Evolutionary conservation across 2,888 invertebrate species (phyloP).

Genomic region (Netelia virgata): DNA sequence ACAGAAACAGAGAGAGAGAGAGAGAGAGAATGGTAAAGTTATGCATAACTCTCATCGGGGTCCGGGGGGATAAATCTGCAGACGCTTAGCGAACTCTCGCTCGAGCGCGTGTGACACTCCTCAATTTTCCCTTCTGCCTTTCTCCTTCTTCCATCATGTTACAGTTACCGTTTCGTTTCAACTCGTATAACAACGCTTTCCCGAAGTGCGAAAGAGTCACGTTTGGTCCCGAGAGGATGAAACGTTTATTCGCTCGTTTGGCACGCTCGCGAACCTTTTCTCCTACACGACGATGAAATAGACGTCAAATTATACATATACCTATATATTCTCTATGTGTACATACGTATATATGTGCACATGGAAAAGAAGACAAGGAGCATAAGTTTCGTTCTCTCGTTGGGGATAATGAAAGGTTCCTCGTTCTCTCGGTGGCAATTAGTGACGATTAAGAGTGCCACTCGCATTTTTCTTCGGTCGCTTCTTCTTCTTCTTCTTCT

Average conservation of each 20-base stretch:
- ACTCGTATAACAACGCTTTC: slow-evolving; percentile 32
- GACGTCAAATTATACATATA: not conserved
- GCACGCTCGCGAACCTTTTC: slow-evolving; percentile 3
- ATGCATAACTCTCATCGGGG: not conserved
- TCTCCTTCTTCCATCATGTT: not conserved
- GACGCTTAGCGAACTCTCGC: not conserved
- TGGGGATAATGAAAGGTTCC: slow-evolving; percentile 13
- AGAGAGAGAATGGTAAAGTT: slow-evolving; percentile 34
- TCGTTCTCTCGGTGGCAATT: slow-evolving; percentile 12
- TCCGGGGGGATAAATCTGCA: not conserved
- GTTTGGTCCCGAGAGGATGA: slow-evolving; percentile 41
- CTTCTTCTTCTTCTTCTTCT: not conserved
- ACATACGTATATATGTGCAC: not conserved
- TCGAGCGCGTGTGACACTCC: slow-evolving; percentile 25
- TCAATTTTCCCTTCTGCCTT: slow-evolving; percentile 38
- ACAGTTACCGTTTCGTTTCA: not conserved
- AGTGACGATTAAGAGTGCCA: slow-evolving; percentile 23
- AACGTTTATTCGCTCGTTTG: slow-evolving; percentile 58
- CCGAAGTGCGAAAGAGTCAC: slow-evolving; percentile 29
- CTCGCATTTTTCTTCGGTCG: not conserved
- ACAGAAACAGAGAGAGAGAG: not conserved
- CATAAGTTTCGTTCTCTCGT: slow-evolving; percentile 6
- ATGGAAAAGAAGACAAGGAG: not conserved
- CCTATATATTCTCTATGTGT: not conserved
- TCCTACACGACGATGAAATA: not conserved